Conservation (phyloP, 2,888 invertebrate species). For the Theretra japonica region DNA sequence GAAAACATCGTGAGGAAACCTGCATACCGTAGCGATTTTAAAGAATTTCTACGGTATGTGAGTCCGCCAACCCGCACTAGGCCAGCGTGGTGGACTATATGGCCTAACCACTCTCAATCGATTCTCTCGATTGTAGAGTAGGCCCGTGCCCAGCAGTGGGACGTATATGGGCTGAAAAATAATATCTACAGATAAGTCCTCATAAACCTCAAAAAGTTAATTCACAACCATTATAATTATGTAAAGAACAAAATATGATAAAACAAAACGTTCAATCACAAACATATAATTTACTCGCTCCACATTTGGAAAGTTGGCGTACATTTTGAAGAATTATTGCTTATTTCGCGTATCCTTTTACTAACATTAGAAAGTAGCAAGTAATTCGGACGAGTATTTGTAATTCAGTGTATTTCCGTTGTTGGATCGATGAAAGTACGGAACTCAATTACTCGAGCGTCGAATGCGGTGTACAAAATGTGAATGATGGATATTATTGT, state of each 20-base stretch:
- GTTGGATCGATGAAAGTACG: constrained; percentile 6
- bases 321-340: constrained; percentile 10
- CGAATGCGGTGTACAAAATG: constrained; percentile 14
- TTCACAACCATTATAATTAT: background rate
- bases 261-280: background rate
- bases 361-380: constrained; percentile 16
- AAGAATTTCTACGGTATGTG: too few species aligned
- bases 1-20: too few species aligned
- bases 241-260: background rate
- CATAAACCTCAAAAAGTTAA: too few species aligned
- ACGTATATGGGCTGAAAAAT: too few species aligned
- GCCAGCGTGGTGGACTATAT: too few species aligned
- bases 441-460: constrained; percentile 6
- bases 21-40: too few species aligned
- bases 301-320: background rate
- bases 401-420: constrained; percentile 18
- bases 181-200: too few species aligned
- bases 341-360: constrained; percentile 17
- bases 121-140: too few species aligned
- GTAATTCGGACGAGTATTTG: constrained; percentile 14
- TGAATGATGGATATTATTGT: background rate
- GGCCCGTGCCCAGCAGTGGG: too few species aligned
- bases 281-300: background rate
- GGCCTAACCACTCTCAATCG: too few species aligned
- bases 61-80: too few species aligned